phyloP scores from a whole-genome alignment of 2,113 vertebrate species.

The Lipotes vexillifer region DNA sequence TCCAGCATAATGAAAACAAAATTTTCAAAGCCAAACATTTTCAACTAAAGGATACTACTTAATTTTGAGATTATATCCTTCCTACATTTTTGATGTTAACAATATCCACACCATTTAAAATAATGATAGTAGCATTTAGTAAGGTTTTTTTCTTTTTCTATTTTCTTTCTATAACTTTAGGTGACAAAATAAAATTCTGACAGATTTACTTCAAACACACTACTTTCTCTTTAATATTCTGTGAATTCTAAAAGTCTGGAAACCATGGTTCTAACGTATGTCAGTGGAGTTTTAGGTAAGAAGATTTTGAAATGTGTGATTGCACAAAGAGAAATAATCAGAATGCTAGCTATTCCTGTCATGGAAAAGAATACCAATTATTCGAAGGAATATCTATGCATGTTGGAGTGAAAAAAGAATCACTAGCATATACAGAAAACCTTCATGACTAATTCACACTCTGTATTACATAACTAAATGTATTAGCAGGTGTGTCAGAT shows the following conservation, averaged over 20 bases:
- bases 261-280: background rate
- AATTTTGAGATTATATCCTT: background rate
- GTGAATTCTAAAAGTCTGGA: background rate
- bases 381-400: background rate
- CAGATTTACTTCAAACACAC: background rate
- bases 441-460: background rate
- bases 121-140: background rate
- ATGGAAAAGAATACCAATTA: background rate
- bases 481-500: background rate
- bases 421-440: background rate
- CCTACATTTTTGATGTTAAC: background rate
- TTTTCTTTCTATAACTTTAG: background rate
- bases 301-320: background rate
- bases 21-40: background rate
- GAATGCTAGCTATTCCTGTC: background rate
- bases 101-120: background rate
- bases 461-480: background rate
- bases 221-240: background rate
- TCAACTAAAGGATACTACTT: background rate
- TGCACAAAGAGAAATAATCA: background rate
- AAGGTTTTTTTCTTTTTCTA: background rate
- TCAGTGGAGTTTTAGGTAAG: background rate
- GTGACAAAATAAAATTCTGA: background rate
- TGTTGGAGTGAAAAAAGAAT: background rate
- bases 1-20: background rate